Conservation (phyloP, 1,140 invertebrate species). For the Aphelinus certus region DNA sequence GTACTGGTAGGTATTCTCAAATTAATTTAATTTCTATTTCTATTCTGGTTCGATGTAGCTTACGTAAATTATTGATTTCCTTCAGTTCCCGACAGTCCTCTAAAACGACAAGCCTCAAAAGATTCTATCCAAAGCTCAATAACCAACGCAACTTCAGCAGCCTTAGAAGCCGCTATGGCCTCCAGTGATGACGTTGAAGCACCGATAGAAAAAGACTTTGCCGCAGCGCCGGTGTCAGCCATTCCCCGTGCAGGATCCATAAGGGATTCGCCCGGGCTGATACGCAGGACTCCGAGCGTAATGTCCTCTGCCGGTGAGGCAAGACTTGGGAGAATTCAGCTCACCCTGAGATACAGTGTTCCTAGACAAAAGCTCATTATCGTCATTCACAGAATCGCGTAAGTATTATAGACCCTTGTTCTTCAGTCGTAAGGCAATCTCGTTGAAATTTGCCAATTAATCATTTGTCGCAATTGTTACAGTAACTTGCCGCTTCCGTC, state of each 20-base stretch:
- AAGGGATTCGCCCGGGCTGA: conserved; percentile 48
- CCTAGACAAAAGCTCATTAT: conserved; percentile 82
- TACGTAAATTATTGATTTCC: not conserved
- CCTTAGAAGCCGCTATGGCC: conserved; percentile 43
- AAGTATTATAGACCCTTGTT: conserved; percentile 57
- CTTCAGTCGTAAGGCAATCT: too few species aligned
- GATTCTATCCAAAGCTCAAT: conserved; percentile 60
- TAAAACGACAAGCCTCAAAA: conserved; percentile 59
- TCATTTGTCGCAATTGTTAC: conserved; percentile 46
- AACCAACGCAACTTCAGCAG: conserved; percentile 46
- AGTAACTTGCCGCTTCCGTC: conserved; percentile 80
- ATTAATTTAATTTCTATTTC: not conserved
- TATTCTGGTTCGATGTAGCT: too few species aligned
- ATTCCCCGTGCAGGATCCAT: conserved; percentile 1
- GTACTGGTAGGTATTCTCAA: conserved; percentile 45
- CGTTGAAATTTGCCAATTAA: not conserved
- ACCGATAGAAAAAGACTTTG: conserved; percentile 37
- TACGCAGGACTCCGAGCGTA: conserved; percentile 61
- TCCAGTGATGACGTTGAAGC: conserved; percentile 54
- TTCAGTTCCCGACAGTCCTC: conserved; percentile 54
- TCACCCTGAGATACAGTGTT: conserved; percentile 87
- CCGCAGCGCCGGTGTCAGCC: conserved; percentile 46
- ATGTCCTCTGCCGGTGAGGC: conserved; percentile 74
- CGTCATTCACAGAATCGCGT: conserved; percentile 89
- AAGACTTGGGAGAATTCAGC: conserved; percentile 81